Base-by-base conservation (phyloP, 2,888 invertebrate genomes). In the Scaptomyza flava region DNA sequence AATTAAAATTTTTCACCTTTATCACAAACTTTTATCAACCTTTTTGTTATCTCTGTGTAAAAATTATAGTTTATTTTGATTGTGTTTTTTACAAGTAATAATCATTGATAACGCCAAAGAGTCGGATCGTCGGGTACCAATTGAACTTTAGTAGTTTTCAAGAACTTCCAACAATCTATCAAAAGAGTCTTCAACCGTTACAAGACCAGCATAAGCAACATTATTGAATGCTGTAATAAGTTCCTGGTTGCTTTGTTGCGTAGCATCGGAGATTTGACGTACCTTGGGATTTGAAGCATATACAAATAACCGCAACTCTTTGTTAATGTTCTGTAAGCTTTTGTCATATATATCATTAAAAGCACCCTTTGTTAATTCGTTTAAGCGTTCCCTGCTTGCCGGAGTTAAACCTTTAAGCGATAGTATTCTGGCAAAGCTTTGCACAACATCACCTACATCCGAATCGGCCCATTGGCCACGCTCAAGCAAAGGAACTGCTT, bases 201-300 rank as follows among this genome's bases (percentile, higher is more conserved):
- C 50, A 8, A 67, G 42, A 2, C 69, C 68, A 5, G 68, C 69
- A 60, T 53, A 60, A 20, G 68, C 68, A 4, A 68, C 11, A 31
- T 23, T 30, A 27, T 68, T 68, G 2, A 41, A 68, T 1, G 67
- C 52, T 8, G 41, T 20, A 9, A 68, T 53, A 1, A 68, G 33
- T 1, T 23, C 8, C 0, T 12, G 41, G 12, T 68, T 68, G 11
- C 36, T 68, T 14, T 60, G 42, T 14, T 68, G 47, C 3, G 67
- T 46, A 3, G 36, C 31, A 11, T 27, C 33, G 36, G 60, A 68
- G 1, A 68, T 41, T 5, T 48, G 33, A 6, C 53, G 52, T 2
- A 68, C 31, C 30, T 54, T 69, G 2, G 38, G 52, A 30, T 6
- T 61, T 3, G 27, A n/a, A 12, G 6, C 1, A 17, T n/a, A 14